A percentile compares a stretch with the other conserved stretches of the same genome.
phyloP scores from a whole-genome alignment of 2,888 invertebrate species.

The Choristoneura rosaceana region DNA sequence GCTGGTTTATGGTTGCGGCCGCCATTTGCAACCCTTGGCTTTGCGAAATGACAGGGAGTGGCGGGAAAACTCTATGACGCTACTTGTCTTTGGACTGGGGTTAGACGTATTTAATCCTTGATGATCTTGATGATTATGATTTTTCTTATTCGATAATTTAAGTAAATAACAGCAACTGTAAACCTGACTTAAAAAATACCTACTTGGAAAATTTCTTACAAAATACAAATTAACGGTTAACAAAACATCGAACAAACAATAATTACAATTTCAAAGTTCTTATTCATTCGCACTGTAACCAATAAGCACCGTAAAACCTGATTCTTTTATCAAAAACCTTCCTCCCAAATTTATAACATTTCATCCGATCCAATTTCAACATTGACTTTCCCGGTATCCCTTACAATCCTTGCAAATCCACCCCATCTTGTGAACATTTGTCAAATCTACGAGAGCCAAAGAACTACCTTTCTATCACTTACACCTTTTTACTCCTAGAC shows the following conservation, averaged over 20 bases:
- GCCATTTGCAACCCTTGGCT: constrained; percentile 16
- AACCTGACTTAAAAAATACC: no score
- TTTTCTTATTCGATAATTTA: no score
- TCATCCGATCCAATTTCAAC: constrained; percentile 21
- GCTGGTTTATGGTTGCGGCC: constrained; percentile 38
- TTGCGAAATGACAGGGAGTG: constrained; percentile 28
- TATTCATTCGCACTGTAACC: not conserved
- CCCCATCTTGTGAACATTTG: constrained; percentile 23
- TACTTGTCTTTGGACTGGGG: not conserved
- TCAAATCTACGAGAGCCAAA: constrained; percentile 10
- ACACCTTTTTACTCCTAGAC: not conserved
- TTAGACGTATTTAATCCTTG: no score
- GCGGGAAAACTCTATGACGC: constrained; percentile 7
- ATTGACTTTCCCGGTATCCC: constrained; percentile 24
- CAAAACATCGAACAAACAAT: not conserved
- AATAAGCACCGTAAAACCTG: not conserved
- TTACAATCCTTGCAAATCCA: constrained; percentile 1
- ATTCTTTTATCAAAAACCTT: constrained; percentile 1
- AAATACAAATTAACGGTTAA: not conserved
- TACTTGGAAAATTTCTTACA: no score
- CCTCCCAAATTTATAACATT: constrained; percentile 2
- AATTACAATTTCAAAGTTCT: not conserved
- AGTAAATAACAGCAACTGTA: no score
- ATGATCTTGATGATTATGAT: no score
- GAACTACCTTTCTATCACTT: not conserved